A percentile compares a stretch with the other conserved stretches of the same genome.
These are phyloP conservation scores for Apus apus DNA, from an alignment of 2,113 vertebrate species.

Conservation along the genomic window DNA sequence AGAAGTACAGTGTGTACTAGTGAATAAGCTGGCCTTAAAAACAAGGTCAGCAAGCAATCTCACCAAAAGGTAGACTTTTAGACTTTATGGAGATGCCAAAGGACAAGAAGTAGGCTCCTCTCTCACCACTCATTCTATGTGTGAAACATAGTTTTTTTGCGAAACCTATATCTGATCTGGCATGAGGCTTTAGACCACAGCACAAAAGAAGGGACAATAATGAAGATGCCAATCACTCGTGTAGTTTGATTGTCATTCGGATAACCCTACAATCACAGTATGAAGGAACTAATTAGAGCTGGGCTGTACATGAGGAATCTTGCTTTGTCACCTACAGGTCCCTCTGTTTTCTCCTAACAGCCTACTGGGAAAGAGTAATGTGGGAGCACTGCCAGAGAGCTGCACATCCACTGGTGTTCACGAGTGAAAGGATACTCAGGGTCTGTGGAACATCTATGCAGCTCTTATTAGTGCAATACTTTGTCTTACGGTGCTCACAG, in stretches of 20 bases:
- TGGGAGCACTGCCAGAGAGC: neutral
- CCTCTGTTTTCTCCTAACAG: neutral
- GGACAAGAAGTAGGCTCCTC: neutral
- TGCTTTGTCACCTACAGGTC: neutral
- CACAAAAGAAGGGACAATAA: neutral
- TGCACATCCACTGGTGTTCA: neutral
- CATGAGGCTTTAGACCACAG: neutral
- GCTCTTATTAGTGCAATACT: neutral
- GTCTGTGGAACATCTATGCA: neutral
- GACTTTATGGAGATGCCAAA: neutral
- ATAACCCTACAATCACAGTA: neutral
- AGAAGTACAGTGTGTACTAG: neutral
- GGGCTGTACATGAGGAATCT: neutral
- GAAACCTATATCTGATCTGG: neutral
- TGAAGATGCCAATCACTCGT: neutral
- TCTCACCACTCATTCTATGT: neutral
- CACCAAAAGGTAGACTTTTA: neutral
- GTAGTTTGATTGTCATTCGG: neutral
- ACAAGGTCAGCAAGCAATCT: neutral
- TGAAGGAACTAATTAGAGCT: neutral
- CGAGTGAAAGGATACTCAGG: neutral
- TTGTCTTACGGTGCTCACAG: neutral
- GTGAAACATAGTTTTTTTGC: neutral
- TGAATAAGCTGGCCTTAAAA: neutral
- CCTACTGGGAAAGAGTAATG: neutral